Base-by-base conservation (phyloP, 2,888 invertebrate genomes). In the Tiphia femorata region DNA sequence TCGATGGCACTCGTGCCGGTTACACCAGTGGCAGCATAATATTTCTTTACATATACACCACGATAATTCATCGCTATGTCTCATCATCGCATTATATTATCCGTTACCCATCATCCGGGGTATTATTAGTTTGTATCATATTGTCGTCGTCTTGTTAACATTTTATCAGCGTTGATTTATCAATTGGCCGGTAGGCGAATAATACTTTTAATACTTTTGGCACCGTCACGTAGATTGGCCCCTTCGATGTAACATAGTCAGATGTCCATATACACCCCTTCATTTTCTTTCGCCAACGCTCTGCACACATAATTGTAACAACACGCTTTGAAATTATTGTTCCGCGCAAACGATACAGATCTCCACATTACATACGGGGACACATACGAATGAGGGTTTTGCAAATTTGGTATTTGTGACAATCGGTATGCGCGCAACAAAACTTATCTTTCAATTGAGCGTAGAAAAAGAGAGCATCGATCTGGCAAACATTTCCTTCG, bases 21-120 rank as follows among this genome's bases (percentile, higher is more conserved):
- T 52, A 63, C 56, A 59, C 51, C 53, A 63, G 62, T 52, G 63
- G 64, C 67, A 66, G 67, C 72, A 72, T 73, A 74, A 74, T 65
- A 62, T 67, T 51, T 64, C 57, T n/a, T 33, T 33, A 33, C 33
- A 14, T 33, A n/a, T 33, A 33, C 49, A 53, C 42, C 41, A 51
- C 49, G 48, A 61, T 60, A 33, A 54, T 52, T 66, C 56, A 58
- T 33, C 49, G 61, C 55, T 64, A 65, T 14, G 40, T 52, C 43
- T 17, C 23, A 52, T 70, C 67, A 70, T 70, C 64, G 56, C 60
- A 57, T 62, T 58, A 58, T 50, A 51, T 46, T 57, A 58, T 59
- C 37, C 46, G 49, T 62, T 55, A 49, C 42, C 17, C 42, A 57
- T 23, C n/a, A n/a, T n/a, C n/a, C n/a, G n/a, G n/a, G n/a, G n/a